Base-by-base conservation (phyloP, 2,888 invertebrate species). In the Xestia rhomboidea region DNA sequence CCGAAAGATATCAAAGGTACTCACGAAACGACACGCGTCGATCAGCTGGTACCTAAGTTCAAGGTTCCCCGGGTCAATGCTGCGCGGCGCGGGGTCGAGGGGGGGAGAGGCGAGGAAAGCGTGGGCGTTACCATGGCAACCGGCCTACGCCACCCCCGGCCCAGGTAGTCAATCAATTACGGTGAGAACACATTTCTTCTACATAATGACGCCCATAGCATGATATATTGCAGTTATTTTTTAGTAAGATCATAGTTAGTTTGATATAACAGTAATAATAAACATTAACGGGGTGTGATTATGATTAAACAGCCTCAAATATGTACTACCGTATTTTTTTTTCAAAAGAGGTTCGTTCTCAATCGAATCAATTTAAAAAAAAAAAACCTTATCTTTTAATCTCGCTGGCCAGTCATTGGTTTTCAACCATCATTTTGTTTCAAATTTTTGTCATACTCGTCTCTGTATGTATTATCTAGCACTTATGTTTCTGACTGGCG, bases 31-130 rank as follows among this genome's bases (percentile, higher is more conserved):
- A 74, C 92, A 92, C 92, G 94, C 93, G 93, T 89, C 91, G 91
- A 93, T 95, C 96, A 94, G 95, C 95, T 95, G 95, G 78, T 74
- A 80, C 60, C 60, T 83, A 92, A 91, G 96, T 90, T 96, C 96
- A 96, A 96, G 96, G 96, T 94, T 89, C 92, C 83, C 95, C 94
- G 95, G 96, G 95, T 96, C 96, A 95, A 93, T 94, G 95, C 89
- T 93, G 94, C 49, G 86, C 51, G 76, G 84, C n/a, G 49, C 27
- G 57, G 44, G 41, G 85, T 68, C 73, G 87, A 85, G 60, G 74
- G 64, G 60, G 80, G 77, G 27, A 38, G 34, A 24, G n/a, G 79
- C 68, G 79, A 70, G 84, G 88, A 83, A 75, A 85, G 94, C 95
- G 96, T 95, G 91, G 96, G 95, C 93, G 96, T 95, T 91, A 69